Conservation (phyloP, 2,797 vertebrate species). For the Enteromius fasciolatus region DNA sequence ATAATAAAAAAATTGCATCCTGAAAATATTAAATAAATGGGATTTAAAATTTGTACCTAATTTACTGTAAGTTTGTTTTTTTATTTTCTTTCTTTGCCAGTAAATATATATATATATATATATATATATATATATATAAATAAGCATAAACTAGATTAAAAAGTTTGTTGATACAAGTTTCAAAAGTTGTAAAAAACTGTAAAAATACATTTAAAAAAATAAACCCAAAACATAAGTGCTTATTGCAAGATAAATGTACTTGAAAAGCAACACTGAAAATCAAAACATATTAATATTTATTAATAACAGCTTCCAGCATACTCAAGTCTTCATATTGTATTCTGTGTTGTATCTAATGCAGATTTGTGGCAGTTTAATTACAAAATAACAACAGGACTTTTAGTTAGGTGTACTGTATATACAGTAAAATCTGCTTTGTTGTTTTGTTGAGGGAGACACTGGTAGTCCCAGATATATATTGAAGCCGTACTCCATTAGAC, state of each 20-base stretch:
- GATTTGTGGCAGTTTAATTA: neutral
- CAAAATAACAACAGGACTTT: neutral
- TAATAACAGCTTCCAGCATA: neutral
- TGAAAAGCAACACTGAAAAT: neutral
- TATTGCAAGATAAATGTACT: neutral
- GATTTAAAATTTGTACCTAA: neutral
- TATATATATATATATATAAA: too few species aligned
- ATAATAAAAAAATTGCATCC: neutral
- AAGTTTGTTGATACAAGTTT: too few species aligned
- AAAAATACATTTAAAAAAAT: too few species aligned
- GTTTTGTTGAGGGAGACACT: slow-evolving; percentile 3
- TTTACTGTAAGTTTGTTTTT: neutral
- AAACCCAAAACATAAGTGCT: neutral
- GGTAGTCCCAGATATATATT: slow-evolving; percentile 53
- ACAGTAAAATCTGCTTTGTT: neutral
- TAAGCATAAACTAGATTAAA: too few species aligned
- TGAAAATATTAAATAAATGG: neutral
- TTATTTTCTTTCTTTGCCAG: neutral
- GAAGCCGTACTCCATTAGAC: slow-evolving; percentile 59
- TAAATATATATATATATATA: too few species aligned
- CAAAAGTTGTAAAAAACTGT: too few species aligned
- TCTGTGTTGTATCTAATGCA: neutral
- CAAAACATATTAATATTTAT: neutral
- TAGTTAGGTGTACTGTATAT: neutral
- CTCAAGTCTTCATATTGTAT: neutral